Evolutionary conservation across 37 sponge, comb jelly and placozoan genomes (phyloP).

Genomic region (Mnemiopsis leidyi): DNA sequence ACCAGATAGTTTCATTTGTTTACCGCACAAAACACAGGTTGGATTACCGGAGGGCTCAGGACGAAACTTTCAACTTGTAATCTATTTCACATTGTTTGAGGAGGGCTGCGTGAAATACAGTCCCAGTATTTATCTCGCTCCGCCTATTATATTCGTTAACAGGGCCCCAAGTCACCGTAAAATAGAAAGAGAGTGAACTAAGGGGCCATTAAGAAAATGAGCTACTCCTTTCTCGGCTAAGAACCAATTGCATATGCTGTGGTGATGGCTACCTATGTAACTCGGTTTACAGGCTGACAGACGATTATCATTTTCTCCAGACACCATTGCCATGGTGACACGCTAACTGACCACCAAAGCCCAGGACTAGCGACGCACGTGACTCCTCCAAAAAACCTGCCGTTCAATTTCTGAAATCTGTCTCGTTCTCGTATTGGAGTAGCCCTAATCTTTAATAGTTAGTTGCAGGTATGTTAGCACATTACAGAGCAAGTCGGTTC

Average conservation of each 20-base stretch:
- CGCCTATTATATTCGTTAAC: no score
- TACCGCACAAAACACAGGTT: no score
- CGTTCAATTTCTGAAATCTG: background rate
- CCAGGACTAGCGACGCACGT: background rate
- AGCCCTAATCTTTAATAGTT: no score
- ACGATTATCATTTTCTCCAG: background rate
- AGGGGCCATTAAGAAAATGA: background rate
- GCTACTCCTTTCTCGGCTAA: background rate
- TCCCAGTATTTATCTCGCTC: no score
- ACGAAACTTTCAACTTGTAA: no score
- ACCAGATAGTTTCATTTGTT: no score
- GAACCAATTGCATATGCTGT: background rate
- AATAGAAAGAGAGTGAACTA: no score
- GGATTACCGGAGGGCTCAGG: no score
- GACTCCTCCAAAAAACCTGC: background rate
- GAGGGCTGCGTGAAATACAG: background rate
- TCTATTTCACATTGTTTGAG: background rate
- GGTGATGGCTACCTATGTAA: background rate
- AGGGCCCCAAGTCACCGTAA: no score
- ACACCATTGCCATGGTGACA: background rate
- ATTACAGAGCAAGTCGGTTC: background rate
- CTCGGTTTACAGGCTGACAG: background rate
- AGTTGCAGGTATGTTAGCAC: background rate
- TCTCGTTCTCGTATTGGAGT: no score
- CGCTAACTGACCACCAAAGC: background rate